Evolutionary conservation across 2,113 vertebrate genomes (phyloP).

Genomic region (Montifringilla adamsi): DNA sequence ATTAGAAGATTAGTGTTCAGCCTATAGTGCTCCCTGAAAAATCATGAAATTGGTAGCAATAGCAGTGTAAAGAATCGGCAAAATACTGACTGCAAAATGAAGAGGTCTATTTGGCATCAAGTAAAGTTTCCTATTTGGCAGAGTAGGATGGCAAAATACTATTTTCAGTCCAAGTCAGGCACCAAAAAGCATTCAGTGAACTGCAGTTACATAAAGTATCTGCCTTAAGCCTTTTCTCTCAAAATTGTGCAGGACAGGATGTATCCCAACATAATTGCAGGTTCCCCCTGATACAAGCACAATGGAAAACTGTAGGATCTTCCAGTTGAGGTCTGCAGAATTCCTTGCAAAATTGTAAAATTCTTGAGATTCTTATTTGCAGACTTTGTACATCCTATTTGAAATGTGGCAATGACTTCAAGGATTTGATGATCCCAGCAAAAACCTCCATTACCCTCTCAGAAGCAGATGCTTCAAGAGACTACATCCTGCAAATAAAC

Average conservation of each 20-base stretch:
- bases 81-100: constrained; percentile 12
- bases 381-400: not conserved
- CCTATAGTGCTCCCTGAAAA: not conserved
- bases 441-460: not conserved
- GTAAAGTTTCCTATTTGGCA: constrained; percentile 1
- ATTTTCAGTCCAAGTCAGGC: constrained; percentile 4
- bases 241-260: not conserved
- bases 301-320: not conserved
- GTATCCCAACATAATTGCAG: not conserved
- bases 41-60: not conserved
- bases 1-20: not conserved
- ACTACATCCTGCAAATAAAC: not conserved
- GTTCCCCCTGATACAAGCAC: not conserved
- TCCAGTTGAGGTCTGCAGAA: not conserved
- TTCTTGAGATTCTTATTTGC: not conserved
- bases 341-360: not conserved
- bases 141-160: not conserved
- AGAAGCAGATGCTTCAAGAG: not conserved
- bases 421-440: not conserved
- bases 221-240: not conserved
- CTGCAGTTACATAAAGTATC: not conserved
- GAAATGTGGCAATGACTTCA: not conserved
- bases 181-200: not conserved
- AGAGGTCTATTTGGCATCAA: constrained; percentile 15
- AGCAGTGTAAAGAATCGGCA: not conserved